Base-by-base conservation (phyloP, 2,888 invertebrate species). In the Stenichneumon culpator region DNA sequence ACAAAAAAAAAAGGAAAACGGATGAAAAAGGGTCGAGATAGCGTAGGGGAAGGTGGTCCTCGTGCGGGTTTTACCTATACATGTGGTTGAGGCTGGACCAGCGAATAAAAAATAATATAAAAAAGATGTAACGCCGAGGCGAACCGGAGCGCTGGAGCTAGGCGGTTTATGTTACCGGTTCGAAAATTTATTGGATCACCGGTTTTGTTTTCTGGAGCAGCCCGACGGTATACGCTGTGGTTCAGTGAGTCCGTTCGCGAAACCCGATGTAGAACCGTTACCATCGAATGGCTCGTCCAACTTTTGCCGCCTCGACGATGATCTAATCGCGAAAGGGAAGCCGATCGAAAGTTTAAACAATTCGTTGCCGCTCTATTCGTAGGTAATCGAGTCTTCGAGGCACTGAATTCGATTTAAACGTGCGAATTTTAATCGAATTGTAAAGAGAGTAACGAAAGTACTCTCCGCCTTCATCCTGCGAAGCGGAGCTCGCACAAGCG, bases 101-200 rank as follows among this genome's bases (percentile, higher is more conserved):
- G 36, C 68, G 77, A 81, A 63, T 77, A 70, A 82, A 82, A 82
- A 75, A 47, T 25, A 32, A 79, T 44, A 44, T 44, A 52, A 22
- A 44, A 72, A 28, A 68, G 60, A 47, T 44, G 16, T 36, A 69
- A 36, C 25, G 47, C n/a, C 25, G 57, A 39, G 70, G 3, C 47
- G 36, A 60, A 3, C 7, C 36, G 63, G 11, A 54, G 25, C 14
- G 67, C 11, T 22, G 28, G 50, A 57, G 81, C 63, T 36, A 63
- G 16, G 32, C 39, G 44, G 67, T 65, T 74, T 44, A 47, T 70
- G 84, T 75, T 75, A 74, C 79, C 70, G 79, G 79, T 82, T 75
- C 79, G 81, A 82, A 82, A 85, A 85, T 85, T 82, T 85, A 85
- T 82, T 82, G 85, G 79, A 85, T 82, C 85, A 82, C 74, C 79